Conservation (phyloP, 2,888 invertebrate genomes). For the Hydraecia micacea region DNA sequence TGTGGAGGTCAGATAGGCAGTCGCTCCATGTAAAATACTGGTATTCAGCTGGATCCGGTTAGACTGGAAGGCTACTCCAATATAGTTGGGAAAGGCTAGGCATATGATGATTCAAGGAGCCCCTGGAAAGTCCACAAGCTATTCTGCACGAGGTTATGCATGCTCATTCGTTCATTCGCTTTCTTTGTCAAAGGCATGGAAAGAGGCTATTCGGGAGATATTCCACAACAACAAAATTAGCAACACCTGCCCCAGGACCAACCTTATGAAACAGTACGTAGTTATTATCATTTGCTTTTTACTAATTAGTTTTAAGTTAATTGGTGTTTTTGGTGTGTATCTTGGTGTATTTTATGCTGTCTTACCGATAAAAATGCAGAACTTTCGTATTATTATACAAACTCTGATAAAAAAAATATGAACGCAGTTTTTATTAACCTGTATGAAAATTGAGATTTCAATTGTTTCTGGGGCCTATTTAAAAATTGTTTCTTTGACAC, state of each 20-base stretch:
- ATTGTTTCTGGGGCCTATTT: not conserved
- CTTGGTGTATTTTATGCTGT: conserved; percentile 7
- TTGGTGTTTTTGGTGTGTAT: conserved; percentile 27
- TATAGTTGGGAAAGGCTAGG: not conserved
- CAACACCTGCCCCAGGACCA: conserved; percentile 98
- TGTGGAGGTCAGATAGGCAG: not conserved
- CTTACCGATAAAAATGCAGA: not conserved
- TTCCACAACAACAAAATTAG: conserved; percentile 99
- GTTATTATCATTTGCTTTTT: conserved; percentile 52
- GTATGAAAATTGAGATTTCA: not conserved
- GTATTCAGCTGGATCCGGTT: not conserved
- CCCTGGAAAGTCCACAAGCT: conserved; percentile 67
- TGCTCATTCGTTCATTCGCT: conserved; percentile 78
- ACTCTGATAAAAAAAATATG: conserved; percentile 8
- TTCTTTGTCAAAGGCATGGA: conserved; percentile 94
- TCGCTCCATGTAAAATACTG: not conserved
- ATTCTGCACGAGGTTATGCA: conserved; percentile 65
- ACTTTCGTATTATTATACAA: conserved; percentile 5
- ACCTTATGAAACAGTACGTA: conserved; percentile 99
- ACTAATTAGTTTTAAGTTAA: conserved; percentile 18
- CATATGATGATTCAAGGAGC: not conserved
- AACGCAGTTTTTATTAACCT: not conserved
- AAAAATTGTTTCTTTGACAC: not conserved
- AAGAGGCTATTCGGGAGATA: conserved; percentile 95
- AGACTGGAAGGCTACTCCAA: not conserved